Conservation (phyloP, 2,888 invertebrate genomes). For the Hyles lineata region DNA sequence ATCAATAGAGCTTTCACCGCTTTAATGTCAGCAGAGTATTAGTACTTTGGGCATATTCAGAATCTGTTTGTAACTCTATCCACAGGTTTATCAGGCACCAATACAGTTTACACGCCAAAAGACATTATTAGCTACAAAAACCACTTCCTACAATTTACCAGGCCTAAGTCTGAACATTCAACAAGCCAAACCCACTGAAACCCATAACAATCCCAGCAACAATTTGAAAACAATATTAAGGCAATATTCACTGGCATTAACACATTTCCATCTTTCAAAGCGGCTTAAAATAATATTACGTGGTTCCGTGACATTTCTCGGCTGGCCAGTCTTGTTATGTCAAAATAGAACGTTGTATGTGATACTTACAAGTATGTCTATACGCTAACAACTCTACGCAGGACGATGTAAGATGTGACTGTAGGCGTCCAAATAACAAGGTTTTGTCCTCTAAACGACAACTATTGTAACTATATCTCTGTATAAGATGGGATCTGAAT, state of each 20-base stretch:
- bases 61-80: no score
- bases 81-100: no score
- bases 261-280: conserved; percentile 5
- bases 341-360: conserved; percentile 4
- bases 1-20: no score
- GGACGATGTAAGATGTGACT: conserved; percentile 63
- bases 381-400: conserved; percentile 36
- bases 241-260: conserved; percentile 10
- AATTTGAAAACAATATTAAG: not conserved
- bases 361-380: conserved; percentile 31
- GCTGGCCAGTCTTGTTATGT: conserved; percentile 12
- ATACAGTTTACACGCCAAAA: no score
- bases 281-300: conserved; percentile 20
- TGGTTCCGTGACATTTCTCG: conserved; percentile 18
- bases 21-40: no score
- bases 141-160: not conserved
- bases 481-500: conserved; percentile 68
- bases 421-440: conserved; percentile 81
- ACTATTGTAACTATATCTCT: conserved; percentile 75
- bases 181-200: not conserved
- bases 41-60: no score
- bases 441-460: conserved; percentile 81
- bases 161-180: not conserved
- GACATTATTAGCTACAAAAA: no score
- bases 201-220: conserved; percentile 4